phyloP scores from a whole-genome alignment of 2,113 vertebrate species.

The Tor tambroides region DNA sequence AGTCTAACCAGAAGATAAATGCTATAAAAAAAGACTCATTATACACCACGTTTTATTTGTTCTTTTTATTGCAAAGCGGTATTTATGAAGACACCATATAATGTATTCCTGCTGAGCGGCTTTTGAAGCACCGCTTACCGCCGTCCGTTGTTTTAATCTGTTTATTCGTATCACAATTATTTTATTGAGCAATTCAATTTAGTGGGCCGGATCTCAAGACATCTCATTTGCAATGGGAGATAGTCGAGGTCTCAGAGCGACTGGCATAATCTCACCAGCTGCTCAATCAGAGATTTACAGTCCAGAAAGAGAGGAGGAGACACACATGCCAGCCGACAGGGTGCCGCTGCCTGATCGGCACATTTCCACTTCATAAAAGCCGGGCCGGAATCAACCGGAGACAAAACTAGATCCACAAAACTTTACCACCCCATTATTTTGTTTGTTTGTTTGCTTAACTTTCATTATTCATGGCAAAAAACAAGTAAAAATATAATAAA shows the following conservation, averaged over 20 bases:
- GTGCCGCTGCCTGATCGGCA: background rate
- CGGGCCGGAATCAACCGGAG: background rate
- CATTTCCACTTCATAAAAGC: background rate
- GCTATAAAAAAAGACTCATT: constrained; percentile 27
- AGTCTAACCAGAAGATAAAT: constrained; percentile 20
- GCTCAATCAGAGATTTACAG: background rate
- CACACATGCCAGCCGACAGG: background rate
- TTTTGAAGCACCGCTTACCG: constrained; percentile 42
- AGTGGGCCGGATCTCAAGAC: constrained; percentile 57
- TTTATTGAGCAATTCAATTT: constrained; percentile 77
- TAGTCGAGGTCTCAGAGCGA: constrained; percentile 39
- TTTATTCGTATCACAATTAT: constrained; percentile 60
- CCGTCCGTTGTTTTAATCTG: constrained; percentile 59
- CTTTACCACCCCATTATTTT: background rate
- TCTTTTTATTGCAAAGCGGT: constrained; percentile 68
- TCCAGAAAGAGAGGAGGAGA: background rate
- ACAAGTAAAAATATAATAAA: no score
- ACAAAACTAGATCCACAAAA: background rate
- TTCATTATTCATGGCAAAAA: no score
- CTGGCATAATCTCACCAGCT: constrained; percentile 40
- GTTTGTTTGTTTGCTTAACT: background rate
- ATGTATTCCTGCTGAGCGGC: constrained; percentile 53
- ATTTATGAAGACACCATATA: constrained; percentile 49
- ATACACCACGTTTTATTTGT: constrained; percentile 51
- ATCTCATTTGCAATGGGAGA: constrained; percentile 40